Percentiles rank a stretch among this genome's conserved stretches.
phyloP scores from a whole-genome alignment of 2,888 invertebrate genomes.

The Crocallis elinguaria region DNA sequence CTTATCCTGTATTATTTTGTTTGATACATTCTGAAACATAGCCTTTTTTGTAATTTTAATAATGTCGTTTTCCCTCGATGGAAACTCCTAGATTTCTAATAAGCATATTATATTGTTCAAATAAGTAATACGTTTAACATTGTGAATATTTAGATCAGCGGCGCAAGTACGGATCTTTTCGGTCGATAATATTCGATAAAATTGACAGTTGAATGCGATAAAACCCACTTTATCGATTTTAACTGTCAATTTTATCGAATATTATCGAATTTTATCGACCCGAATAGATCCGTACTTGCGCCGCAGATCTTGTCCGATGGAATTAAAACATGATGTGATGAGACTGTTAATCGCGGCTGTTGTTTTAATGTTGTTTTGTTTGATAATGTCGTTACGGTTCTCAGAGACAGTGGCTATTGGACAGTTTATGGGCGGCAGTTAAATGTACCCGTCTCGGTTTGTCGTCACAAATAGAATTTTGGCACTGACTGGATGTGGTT shows the following conservation, averaged over 20 bases:
- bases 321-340: constrained; percentile 24
- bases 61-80: not conserved
- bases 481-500: constrained; percentile 82
- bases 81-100: not conserved
- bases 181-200: no score
- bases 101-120: constrained; percentile 14
- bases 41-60: not conserved
- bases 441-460: constrained; percentile 83
- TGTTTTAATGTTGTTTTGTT: constrained; percentile 44
- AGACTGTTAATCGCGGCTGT: constrained; percentile 33
- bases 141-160: constrained; percentile 12
- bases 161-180: no score
- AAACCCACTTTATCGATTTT: no score
- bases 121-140: constrained; percentile 9
- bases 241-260: no score
- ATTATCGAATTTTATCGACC: no score
- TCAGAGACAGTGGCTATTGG: constrained; percentile 71
- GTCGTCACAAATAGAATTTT: constrained; percentile 84
- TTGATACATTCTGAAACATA: not conserved
- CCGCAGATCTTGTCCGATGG: constrained; percentile 12
- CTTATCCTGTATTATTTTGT: no score
- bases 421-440: constrained; percentile 83
- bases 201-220: no score
- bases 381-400: constrained; percentile 57
- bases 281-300: no score